Conservation (phyloP, 2,113 vertebrate genomes). For the Prionailurus viverrinus region DNA sequence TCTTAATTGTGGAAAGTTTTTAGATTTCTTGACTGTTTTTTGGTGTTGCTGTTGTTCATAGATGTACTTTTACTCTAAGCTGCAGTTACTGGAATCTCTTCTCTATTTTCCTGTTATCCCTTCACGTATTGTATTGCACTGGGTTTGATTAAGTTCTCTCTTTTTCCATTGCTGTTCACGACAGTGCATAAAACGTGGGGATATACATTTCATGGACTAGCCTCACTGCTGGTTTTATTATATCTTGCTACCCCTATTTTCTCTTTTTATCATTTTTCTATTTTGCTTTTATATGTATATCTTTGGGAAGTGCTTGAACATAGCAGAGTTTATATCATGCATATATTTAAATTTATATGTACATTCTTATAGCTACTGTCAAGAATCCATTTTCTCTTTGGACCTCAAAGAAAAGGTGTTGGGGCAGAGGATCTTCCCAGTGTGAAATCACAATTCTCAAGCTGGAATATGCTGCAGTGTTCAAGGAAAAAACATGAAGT, state of each 20-base stretch:
- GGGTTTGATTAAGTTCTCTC: constrained; percentile 12
- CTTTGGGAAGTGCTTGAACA: neutral
- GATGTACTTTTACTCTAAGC: neutral
- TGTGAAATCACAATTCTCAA: neutral
- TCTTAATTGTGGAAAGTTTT: constrained; percentile 1
- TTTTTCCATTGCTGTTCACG: neutral
- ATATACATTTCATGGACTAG: neutral
- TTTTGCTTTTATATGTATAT: neutral
- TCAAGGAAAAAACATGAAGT: neutral
- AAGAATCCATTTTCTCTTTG: constrained; percentile 41
- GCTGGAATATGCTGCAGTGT: neutral
- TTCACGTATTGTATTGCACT: neutral
- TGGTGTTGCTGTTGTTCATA: neutral
- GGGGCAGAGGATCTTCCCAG: neutral
- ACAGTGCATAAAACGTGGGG: neutral
- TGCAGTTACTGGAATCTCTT: neutral
- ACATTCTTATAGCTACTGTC: neutral
- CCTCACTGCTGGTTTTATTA: constrained; percentile 6
- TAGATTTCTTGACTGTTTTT: neutral
- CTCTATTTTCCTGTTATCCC: neutral
- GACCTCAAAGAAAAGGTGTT: neutral
- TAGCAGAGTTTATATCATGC: neutral
- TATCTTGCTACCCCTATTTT: neutral
- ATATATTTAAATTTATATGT: neutral
- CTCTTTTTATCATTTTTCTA: neutral